Base-by-base conservation (phyloP, 2,113 vertebrate species). In the Phrynocephalus versicolor region DNA sequence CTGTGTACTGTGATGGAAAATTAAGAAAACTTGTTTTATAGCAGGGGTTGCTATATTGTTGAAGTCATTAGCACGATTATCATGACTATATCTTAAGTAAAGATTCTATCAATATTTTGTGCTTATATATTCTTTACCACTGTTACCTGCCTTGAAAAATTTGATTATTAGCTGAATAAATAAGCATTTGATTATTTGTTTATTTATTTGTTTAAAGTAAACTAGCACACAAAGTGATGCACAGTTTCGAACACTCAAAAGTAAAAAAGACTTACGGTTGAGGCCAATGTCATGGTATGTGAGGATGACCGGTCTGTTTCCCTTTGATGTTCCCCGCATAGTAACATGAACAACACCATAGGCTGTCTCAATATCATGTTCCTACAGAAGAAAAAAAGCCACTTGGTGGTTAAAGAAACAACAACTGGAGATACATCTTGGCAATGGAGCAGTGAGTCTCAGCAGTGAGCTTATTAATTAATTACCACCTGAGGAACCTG, bases 221-320 rank as follows among this genome's bases (percentile, higher is more conserved):
- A 51, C 45, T 51, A 51, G 45, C 73, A 60, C 21, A n/a, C 2
- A 41, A n/a, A 41, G 58, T 19, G 45, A 1, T 13, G 9, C 33
- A 16, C 8, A 39, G 9, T 9, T n/a, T 6, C 19, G 21, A 23
- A 78, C 73, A 74, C 51, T 73, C 62, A 37, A 67, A 88, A 81
- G 7, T 25, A 78, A 90, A 60, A 16, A 80, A 86, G 71, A 97
- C 98, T 97, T 96, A 99, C 98, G 98, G 94, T 99, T 99, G 65
- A 99, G 97, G 89, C 98, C 98, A 70, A 99, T 97, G 94, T 99
- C 98, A 81, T 99, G 98, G 94, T 98, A 99, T 13, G 98, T 99
- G 89, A 99, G 97, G 95, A 99, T 98, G 87, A 98, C 97, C 6
- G 98, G 98, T 93, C 97, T 96, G 95, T 97, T 99, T 90, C 97